Evolutionary conservation across 2,888 invertebrate species (phyloP), one percentile per base, ranked within the genome.

Genomic region (Sphaerophoria taeniata): DNA sequence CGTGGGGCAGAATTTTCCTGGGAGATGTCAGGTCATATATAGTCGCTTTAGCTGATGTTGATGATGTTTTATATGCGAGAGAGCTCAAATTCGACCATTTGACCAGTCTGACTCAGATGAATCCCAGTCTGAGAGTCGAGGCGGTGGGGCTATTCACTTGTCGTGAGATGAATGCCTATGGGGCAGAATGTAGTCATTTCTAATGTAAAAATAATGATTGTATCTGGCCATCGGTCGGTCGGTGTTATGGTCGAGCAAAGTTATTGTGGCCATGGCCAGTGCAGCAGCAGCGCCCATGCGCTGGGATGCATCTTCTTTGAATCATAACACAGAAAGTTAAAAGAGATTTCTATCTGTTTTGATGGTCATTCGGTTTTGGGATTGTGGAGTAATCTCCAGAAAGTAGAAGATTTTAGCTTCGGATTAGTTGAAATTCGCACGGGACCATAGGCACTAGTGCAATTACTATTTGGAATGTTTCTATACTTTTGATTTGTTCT

Each of bases 201-300:
- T 85, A 85, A 85, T 85, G 85, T 77, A 73, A 76, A 85, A 85
- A 85, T 85, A 81, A 85, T 81, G 85, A 77, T 81, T 85, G 76
- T 81, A 69, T 85, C 81, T 85, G 65, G 49, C 65, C 56, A 67
- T 36, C 0, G 14, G 47, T 34, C 47, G 9, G 7, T 56, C 16
- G 36, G 60, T 61, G 12, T 6, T 61, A n/a, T 33, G 47, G 39
- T 24, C 49, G 24, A 24, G 1, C 24, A 24, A 24, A 45, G 36
- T 51, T 63, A 58, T 55, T 73, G 73, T 55, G 9, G 39, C 49
- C 58, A 16, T 14, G 16, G 31, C 51, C 39, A 58, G 39, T 72
- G 61, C 45, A 61, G 16, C 39, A 12, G 36, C 24, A n/a, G 3
- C 43, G 9, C 12, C 36, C 11, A 34, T 39, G 3, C 2, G 49